Percentiles rank a stretch among this genome's conserved stretches.
Evolutionary conservation across 2,888 invertebrate species (phyloP).

Genomic region (Ennomos quercinarius): DNA sequence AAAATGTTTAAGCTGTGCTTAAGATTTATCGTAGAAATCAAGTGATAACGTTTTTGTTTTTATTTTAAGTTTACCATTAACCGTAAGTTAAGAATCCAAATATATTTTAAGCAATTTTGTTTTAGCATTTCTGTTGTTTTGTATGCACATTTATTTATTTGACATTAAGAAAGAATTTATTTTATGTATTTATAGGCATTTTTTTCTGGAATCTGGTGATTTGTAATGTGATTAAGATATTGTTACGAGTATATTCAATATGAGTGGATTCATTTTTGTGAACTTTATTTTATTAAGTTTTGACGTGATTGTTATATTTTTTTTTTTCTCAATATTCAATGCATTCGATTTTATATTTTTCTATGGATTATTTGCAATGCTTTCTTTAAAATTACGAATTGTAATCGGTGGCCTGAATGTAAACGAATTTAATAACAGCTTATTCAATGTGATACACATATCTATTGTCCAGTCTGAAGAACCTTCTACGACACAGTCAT

Average conservation of each 20-base stretch:
- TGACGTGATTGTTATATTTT: constrained; percentile 6
- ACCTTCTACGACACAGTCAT: too few species aligned
- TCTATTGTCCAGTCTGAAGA: too few species aligned
- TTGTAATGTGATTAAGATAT: constrained; percentile 37
- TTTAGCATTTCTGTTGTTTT: constrained; percentile 39
- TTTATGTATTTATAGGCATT: constrained; percentile 29
- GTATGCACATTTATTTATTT: constrained; percentile 35
- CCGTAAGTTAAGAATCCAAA: constrained; percentile 39
- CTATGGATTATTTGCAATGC: constrained; percentile 32
- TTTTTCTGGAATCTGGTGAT: constrained; percentile 28
- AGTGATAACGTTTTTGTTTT: constrained; percentile 36
- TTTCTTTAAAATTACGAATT: constrained; percentile 32
- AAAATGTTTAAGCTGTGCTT: constrained; percentile 41
- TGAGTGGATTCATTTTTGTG: constrained; percentile 27
- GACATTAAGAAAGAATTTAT: constrained; percentile 33
- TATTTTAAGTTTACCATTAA: constrained; percentile 26
- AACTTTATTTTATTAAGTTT: constrained; percentile 13
- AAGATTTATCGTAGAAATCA: constrained; percentile 27
- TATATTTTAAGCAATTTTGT: constrained; percentile 55
- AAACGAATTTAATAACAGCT: constrained; percentile 31
- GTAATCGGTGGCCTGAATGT: constrained; percentile 13
- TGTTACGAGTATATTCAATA: constrained; percentile 33
- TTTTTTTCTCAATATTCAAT: constrained; percentile 8
- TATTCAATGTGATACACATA: constrained; percentile 1
- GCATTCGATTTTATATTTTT: constrained; percentile 5